phyloP scores from a whole-genome alignment of 2,113 vertebrate species.

The Antigone vipio region DNA sequence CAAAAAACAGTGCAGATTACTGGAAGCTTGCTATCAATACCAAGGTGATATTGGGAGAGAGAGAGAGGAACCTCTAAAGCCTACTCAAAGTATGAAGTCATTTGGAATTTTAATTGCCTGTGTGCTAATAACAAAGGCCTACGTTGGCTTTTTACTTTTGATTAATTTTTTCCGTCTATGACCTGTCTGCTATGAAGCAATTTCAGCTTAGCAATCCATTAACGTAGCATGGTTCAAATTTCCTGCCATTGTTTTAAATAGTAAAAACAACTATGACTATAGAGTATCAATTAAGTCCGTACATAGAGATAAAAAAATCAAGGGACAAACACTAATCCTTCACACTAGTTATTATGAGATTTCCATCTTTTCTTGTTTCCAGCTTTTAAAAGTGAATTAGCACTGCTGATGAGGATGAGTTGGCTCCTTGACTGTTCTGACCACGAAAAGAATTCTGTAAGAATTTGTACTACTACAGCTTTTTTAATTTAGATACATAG shows the following conservation, averaged over 20 bases:
- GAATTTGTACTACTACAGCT: background rate
- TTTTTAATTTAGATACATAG: background rate
- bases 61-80: background rate
- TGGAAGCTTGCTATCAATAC: background rate
- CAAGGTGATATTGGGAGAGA: rapidly evolving
- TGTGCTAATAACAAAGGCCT: background rate
- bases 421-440: background rate
- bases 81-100: background rate
- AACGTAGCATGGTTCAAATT: background rate
- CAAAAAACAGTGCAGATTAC: background rate
- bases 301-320: background rate
- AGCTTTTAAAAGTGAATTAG: background rate
- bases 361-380: background rate
- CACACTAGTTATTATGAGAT: background rate
- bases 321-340: background rate
- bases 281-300: background rate
- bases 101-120: background rate
- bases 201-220: background rate
- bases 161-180: background rate
- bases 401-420: background rate
- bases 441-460: background rate
- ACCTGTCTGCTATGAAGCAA: background rate
- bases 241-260: background rate
- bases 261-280: background rate
- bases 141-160: background rate